Percentiles rank a stretch among this genome's conserved stretches.
phyloP scores from a whole-genome alignment of 2,888 invertebrate species.

The Cerastis leucographa region DNA sequence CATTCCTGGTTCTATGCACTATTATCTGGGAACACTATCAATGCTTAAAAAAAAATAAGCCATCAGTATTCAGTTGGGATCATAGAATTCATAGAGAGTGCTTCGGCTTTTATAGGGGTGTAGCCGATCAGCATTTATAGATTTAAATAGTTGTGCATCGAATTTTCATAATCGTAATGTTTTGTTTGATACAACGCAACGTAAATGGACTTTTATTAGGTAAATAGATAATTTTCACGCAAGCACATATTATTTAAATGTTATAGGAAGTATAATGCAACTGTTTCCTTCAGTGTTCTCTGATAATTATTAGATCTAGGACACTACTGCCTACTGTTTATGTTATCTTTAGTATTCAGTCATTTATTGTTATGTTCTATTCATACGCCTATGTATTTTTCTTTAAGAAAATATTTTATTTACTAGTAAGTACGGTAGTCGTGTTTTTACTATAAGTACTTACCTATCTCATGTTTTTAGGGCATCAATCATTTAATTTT shows the following conservation, averaged over 20 bases:
- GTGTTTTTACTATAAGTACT: conserved; percentile 21
- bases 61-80: not conserved
- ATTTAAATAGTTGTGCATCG: conserved; percentile 46
- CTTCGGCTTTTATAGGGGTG: not conserved
- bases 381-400: not conserved
- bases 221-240: conserved; percentile 33
- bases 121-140: conserved; percentile 19
- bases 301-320: conserved; percentile 19
- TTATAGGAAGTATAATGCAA: conserved; percentile 17
- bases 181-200: conserved; percentile 22
- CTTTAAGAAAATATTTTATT: conserved; percentile 9
- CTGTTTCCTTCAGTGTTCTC: conserved; percentile 20
- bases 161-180: conserved; percentile 43
- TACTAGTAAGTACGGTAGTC: conserved; percentile 2
- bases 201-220: conserved; percentile 18
- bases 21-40: not conserved
- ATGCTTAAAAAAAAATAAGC: not conserved
- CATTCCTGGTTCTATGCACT: conserved; percentile 1
- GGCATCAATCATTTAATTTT: conserved; percentile 1
- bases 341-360: not conserved
- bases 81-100: conserved; percentile 10
- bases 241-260: conserved; percentile 39
- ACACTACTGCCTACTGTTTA: not conserved
- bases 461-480: conserved; percentile 13
- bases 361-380: conserved; percentile 8